Percentiles rank a stretch among this genome's conserved stretches.
phyloP scores from a whole-genome alignment of 2,797 vertebrate genomes.

The Hemibagrus guttatus region DNA sequence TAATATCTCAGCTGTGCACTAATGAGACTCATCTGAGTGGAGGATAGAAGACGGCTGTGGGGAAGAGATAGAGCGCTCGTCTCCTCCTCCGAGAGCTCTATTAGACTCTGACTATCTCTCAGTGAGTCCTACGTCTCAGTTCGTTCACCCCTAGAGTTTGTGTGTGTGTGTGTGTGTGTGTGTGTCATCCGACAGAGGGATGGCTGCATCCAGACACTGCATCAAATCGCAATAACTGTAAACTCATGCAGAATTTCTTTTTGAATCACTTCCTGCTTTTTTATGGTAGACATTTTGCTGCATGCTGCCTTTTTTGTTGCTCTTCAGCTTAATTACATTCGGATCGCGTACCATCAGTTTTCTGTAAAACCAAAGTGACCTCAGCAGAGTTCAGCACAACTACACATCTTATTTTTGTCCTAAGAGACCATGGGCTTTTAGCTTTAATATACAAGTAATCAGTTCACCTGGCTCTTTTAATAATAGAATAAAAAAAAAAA shows the following conservation, averaged over 20 bases:
- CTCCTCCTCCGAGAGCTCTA: slow-evolving; percentile 35
- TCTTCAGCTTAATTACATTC: slow-evolving; percentile 4
- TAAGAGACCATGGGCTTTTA: not conserved
- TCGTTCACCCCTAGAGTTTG: slow-evolving; percentile 17
- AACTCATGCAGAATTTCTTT: not conserved
- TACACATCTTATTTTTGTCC: not conserved
- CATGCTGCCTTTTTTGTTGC: not conserved
- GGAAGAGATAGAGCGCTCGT: slow-evolving; percentile 50
- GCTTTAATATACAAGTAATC: not conserved
- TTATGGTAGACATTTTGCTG: slow-evolving; percentile 3
- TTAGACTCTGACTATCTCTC: slow-evolving; percentile 32
- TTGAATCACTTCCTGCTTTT: slow-evolving; percentile 25
- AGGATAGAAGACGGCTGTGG: slow-evolving; percentile 47
- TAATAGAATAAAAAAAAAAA: not conserved
- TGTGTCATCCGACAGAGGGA: not conserved
- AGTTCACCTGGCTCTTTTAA: not conserved
- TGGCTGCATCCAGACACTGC: not conserved
- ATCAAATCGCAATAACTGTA: slow-evolving; percentile 2
- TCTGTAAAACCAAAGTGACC: not conserved
- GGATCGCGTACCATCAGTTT: not conserved
- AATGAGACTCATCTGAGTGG: slow-evolving; percentile 56
- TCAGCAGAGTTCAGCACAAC: not conserved
- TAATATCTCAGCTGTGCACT: slow-evolving; percentile 51
- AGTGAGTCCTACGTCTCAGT: slow-evolving; percentile 47
- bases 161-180: not conserved